Base-by-base conservation (phyloP, 2,113 vertebrate genomes). In the Cryptotis parvus region DNA sequence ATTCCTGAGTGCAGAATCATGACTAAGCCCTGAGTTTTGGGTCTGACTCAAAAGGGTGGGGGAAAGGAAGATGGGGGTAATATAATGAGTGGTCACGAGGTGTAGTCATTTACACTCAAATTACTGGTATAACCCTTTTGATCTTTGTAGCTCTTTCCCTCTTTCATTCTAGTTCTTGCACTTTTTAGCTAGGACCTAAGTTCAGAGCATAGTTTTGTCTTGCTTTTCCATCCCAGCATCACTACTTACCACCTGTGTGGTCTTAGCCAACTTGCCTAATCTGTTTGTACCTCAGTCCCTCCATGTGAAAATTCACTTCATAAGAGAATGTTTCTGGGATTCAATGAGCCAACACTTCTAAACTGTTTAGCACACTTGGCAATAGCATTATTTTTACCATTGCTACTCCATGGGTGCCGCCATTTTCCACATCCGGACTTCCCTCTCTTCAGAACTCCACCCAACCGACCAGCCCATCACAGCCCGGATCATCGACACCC, bases 311-410 rank as follows among this genome's bases (percentile, higher is more conserved):
- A 95, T 27, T 49, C 12, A 49, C 49, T 52, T 79, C 43, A 35
- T 70, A 68, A 88, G 89, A 83, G 33, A 79, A 75, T 92, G 14
- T 70, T 75, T 52, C 70, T 84, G 75, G 39, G 79, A 74, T 69
- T n/a, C 84, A 87, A 77, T 31, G 58, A 80, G 58, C 61, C 41
- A 72, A 31, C 20, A 45, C 58, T 89, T 80, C 4, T 52, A 63
- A 69, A 91, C 26, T 78, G 43, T 58, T 89, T 76, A 72, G 26
- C 2, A 22, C 16, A 65, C 55, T 91, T 91, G n/a, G 27, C 74
- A 81, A 70, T 52, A 49, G 31, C 43, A 43, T 68, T 68, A 52
- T 81, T 78, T 72, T 27, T 68, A 65, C 37, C 65, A 79, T 35
- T 31, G n/a, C 84, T 35, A 52, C 55, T n/a, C n/a, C n/a, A n/a